Base-by-base conservation (phyloP, 2,113 vertebrate genomes). In the Falco punctatus region DNA sequence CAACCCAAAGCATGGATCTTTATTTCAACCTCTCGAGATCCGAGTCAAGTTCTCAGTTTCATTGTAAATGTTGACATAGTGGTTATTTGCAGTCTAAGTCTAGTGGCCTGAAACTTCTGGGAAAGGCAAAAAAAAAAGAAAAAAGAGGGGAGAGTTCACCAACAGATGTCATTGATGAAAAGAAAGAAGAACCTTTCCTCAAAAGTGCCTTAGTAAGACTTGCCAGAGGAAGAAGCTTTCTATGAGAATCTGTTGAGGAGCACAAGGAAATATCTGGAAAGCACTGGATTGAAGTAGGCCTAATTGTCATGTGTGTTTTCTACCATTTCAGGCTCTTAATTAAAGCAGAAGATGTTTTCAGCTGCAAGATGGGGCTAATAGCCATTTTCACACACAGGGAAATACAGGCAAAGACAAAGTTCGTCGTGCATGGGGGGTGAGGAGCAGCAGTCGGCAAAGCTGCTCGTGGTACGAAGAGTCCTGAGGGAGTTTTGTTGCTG, bases 61-160 rank as follows among this genome's bases (percentile, higher is more conserved):
- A 70, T 73, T 89, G 83, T 49, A 66, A 30, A 48, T 9, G 38
- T 49, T 20, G 21, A 28, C 19, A 54, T 1, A 86, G 22, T 42
- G 9, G 11, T 66, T 70, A 73, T 83, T 23, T 61, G 21, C 49
- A 57, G 11, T 22, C n/a, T 83, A 87, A 90, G 17, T 12, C 32
- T 91, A 15, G 38, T 58, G 17, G 20, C 18, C 57, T 28, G 4
- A 79, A 94, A 79, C 3, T 32, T 62, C 17, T 38, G 38, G 38
- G 38, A 38, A 11, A 3, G 7, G 2, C n/a, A 6, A 7, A 0
- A 2, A 2, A 16, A 62, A 62, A 16, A 24, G 24, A 24, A 32
- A 52, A 18, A 57, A 52, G 15, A 58, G 4, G 23, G 42, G 35
- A 61, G 33, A 44, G 30, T 33, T 88, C 61, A 51, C 69, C 44